A percentile compares a stretch with the other conserved stretches of the same genome.
Conservation (phyloP, 1,140 invertebrate species). For the Heliconius congener region DNA sequence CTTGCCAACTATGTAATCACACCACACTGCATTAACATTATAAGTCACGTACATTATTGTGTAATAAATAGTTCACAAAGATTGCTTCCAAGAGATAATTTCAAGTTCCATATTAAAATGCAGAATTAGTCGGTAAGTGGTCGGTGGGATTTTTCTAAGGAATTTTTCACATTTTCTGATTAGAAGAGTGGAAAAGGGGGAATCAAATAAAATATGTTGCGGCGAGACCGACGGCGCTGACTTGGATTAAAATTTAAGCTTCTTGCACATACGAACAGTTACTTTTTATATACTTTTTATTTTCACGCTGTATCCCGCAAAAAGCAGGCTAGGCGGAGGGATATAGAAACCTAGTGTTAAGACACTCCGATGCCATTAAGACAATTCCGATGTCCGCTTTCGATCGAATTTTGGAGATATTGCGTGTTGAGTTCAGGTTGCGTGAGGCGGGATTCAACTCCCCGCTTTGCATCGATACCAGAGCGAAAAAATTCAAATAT, state of each 20-base stretch:
- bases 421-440: no score
- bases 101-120: neutral
- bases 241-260: slow-evolving; percentile 7
- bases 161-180: slow-evolving; percentile 7
- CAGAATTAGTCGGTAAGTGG: neutral
- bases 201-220: slow-evolving; percentile 12
- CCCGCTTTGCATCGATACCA: no score
- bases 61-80: slow-evolving; percentile 2
- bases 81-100: neutral
- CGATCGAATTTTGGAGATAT: no score
- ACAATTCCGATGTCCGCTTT: no score
- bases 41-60: neutral
- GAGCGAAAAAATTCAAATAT: no score
- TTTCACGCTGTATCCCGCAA: no score
- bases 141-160: neutral
- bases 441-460: no score
- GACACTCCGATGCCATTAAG: no score
- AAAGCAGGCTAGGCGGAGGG: no score
- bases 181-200: neutral
- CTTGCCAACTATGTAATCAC: neutral
- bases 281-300: neutral
- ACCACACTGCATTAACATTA: neutral
- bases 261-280: neutral
- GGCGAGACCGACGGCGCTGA: slow-evolving; percentile 3
- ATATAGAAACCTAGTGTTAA: no score